phyloP scores from a whole-genome alignment of 2,797 vertebrate genomes.

The Bradypodion ventrale region DNA sequence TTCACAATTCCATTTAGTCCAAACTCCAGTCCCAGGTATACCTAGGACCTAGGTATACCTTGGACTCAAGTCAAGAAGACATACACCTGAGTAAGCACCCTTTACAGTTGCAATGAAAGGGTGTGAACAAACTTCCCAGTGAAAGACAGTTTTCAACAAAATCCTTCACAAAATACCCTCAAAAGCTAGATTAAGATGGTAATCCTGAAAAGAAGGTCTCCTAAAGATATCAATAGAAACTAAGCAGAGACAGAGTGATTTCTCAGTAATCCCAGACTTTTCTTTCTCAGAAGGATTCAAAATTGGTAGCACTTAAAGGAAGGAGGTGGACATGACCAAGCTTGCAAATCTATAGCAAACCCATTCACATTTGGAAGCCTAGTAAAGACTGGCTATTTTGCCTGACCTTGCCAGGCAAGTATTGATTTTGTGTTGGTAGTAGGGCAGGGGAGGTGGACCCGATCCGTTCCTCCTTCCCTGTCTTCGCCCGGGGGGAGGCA shows the following conservation, averaged over 20 bases:
- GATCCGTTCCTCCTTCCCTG: too few species aligned
- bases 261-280: constrained; percentile 11
- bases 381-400: too few species aligned
- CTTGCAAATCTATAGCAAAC: constrained; percentile 33
- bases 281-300: constrained; percentile 14
- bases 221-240: constrained; percentile 25
- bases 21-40: neutral
- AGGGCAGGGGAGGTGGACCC: too few species aligned
- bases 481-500: too few species aligned
- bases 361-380: neutral
- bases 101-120: neutral
- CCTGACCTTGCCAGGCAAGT: too few species aligned
- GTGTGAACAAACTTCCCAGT: neutral
- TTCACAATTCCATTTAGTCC: neutral
- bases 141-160: neutral
- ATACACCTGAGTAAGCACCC: neutral
- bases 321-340: constrained; percentile 12
- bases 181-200: constrained; percentile 35
- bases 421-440: too few species aligned
- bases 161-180: constrained; percentile 13
- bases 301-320: constrained; percentile 33
- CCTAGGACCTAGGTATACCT: too few species aligned
- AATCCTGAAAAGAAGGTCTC: constrained; percentile 36
- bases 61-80: neutral
- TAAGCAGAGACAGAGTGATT: neutral